Conservation (phyloP, 2,113 vertebrate species). For the Cyphomyrus discorhynchus region DNA sequence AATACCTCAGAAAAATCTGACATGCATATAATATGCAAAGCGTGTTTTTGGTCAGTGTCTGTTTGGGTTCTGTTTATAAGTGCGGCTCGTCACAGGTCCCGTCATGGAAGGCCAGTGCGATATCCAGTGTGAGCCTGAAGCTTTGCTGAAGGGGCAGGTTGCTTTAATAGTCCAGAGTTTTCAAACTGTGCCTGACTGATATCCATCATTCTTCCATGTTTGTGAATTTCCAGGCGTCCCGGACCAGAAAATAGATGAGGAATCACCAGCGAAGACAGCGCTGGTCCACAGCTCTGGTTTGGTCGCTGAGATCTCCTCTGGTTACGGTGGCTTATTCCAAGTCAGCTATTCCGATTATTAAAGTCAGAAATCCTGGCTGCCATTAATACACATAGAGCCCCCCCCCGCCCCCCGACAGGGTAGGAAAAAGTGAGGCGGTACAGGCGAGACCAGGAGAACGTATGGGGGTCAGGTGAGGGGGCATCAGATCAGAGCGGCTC, state of each 20-base stretch:
- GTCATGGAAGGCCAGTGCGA: background rate
- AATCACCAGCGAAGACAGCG: background rate
- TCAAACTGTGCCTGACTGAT: background rate
- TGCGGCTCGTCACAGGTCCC: background rate
- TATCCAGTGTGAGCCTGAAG: background rate
- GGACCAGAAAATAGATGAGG: background rate
- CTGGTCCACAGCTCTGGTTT: too few relatives aligned
- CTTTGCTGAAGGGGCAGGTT: background rate
- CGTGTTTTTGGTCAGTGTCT: background rate
- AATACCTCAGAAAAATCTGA: background rate
- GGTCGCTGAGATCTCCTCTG: background rate
- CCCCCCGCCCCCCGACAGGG: background rate
- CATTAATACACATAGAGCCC: background rate
- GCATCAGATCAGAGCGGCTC: slow-evolving; percentile 12
- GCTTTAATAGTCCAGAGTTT: background rate
- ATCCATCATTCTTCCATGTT: background rate
- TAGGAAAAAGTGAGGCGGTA: background rate
- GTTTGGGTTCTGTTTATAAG: background rate
- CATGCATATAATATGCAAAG: background rate
- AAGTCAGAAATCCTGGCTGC: background rate
- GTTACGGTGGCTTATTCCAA: background rate
- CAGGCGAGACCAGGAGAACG: background rate
- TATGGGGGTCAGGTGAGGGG: background rate
- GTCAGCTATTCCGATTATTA: background rate
- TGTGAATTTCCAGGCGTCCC: background rate